Evolutionary conservation across 2,113 vertebrate species (phyloP).

Genomic region (Ochotona princeps): DNA sequence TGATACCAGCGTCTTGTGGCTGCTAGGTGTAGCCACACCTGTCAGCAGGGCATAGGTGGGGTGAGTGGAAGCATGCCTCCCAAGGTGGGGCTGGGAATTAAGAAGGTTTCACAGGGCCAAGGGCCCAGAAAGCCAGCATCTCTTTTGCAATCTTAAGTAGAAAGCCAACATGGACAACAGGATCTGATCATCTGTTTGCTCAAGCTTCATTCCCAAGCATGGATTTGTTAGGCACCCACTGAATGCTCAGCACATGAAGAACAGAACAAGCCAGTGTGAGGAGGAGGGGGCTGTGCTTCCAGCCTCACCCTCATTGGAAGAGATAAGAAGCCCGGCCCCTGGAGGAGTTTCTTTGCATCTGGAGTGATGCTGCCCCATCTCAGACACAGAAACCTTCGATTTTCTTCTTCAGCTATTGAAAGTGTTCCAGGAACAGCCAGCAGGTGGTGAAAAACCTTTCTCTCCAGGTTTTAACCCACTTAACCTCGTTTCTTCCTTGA

Average conservation of each 20-base stretch:
- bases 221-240: not conserved
- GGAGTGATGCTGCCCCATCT: not conserved
- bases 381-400: not conserved
- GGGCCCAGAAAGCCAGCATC: too few species aligned
- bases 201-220: not conserved
- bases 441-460: constrained; percentile 63
- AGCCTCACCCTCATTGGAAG: not conserved
- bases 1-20: not conserved
- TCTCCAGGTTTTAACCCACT: not conserved
- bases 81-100: not conserved
- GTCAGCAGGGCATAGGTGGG: not conserved
- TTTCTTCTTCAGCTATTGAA: not conserved
- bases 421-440: constrained; percentile 47
- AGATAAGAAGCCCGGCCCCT: not conserved
- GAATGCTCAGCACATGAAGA: not conserved
- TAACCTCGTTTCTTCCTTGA: not conserved
- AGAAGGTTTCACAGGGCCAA: too few species aligned
- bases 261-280: not conserved
- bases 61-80: not conserved
- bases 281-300: not conserved
- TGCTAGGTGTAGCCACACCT: not conserved
- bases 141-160: not conserved
- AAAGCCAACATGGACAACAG: not conserved
- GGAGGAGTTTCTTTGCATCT: not conserved
- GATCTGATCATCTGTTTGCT: not conserved